These are phyloP conservation scores for Gallinago nigripennis DNA, from an alignment of 2,797 vertebrate genomes.

Conservation along the genomic window DNA sequence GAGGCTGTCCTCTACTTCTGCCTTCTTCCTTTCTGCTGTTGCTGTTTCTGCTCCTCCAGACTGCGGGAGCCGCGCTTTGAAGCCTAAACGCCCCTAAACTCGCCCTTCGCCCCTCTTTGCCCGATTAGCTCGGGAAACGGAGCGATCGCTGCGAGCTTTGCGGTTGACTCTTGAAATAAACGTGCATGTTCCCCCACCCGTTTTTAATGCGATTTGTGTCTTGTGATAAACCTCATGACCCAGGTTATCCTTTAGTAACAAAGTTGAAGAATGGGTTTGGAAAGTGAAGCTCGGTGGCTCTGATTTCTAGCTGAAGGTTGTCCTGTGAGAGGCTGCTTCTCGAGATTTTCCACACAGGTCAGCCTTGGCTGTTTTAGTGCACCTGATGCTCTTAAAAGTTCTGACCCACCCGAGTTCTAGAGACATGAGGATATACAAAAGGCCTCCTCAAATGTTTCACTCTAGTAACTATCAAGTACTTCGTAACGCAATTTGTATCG, in stretches of 20 bases:
- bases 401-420: background rate
- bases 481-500: background rate
- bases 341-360: background rate
- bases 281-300: background rate
- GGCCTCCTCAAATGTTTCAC: background rate
- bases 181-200: accelerated
- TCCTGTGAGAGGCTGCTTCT: too few relatives aligned
- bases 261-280: background rate
- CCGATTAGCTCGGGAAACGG: background rate
- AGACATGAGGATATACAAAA: background rate
- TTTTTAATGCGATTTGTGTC: background rate
- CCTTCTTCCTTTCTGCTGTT: accelerated
- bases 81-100: accelerated
- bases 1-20: background rate
- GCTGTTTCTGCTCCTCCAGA: too few relatives aligned
- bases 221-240: accelerated
- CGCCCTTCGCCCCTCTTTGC: too few relatives aligned
- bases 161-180: too few relatives aligned
- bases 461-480: background rate
- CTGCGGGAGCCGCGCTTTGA: background rate
- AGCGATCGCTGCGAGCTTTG: background rate
- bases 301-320: too few relatives aligned
- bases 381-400: too few relatives aligned
- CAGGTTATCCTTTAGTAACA: background rate
- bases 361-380: too few relatives aligned